Base-by-base conservation (phyloP, 2,113 vertebrate species). In the Trematomus loennbergii region DNA sequence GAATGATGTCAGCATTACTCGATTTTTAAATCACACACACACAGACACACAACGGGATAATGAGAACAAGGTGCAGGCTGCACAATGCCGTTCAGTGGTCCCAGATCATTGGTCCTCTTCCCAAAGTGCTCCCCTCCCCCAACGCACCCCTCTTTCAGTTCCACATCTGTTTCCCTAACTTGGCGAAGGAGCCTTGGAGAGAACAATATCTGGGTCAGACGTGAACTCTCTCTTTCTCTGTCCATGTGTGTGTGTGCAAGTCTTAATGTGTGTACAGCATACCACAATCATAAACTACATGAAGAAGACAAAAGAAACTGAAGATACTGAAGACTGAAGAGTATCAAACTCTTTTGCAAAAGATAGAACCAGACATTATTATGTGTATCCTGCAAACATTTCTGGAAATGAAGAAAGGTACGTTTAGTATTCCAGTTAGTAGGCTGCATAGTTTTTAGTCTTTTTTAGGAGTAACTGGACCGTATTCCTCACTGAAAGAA, bases 61-160 rank as follows among this genome's bases (percentile, higher is more conserved):
- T 91, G 83, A 90, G 90, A 91, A 93, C 91, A 92, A 92, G 88
- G 85, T 93, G 91, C 75, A 79, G 48, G 88, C 63, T 81, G 84
- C 78, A 82, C 81, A 85, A 86, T 85, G 85, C 10, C 77, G 79
- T 74, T 72, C 70, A 79, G 73, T 15, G 73, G 82, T 78, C 73
- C 88, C 82, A 88, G 85, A 89, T 75, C 11, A 63, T 67, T 74
- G 85, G 85, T 79, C 78, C 8, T 25, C 75, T 70, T 78, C 84
- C 69, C 57, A 43, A 61, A 17, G 33, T 12, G 20, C 64, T 79
- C 81, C 90, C 92, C 57, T 77, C 96, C 97, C 94, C 96, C 96
- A 0, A 92, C 95, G 94, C 95, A 68, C 95, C 91, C 68, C 94
- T 94, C 46, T 95, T 94, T 3, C 93, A 95, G 82, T 96, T 96